Evolutionary conservation across 2,888 invertebrate species (phyloP), one percentile per base, ranked within the genome.

Genomic region (Zaprionus bogoriensis): DNA sequence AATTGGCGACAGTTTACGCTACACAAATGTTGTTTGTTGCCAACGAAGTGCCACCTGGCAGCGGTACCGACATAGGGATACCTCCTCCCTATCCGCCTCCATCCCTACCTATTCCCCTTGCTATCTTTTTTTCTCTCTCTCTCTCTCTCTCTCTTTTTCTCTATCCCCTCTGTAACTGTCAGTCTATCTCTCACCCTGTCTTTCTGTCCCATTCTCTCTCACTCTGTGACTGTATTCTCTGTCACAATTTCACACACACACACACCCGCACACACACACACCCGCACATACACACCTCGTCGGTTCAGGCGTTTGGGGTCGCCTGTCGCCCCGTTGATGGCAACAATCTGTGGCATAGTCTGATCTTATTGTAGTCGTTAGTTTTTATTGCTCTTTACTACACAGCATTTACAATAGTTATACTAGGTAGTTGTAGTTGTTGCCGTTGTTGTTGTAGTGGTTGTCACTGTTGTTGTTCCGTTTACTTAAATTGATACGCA

Each of bases 401-500:
- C 45, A 30, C n/a, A 30, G 46, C 64, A 39, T 51, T 58, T 55
- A 61, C 53, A 58, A 67, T 61, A 55, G 65, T 61, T 60, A 36
- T 53, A 42, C 48, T 39, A 45, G 50, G 27, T 44, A 25, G 28
- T 28, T 27, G 39, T 25, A 39, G 19, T 45, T 32, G 19, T 52
- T 27, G 42, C 55, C 36, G 23, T 38, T 44, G 20, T 51, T 65
- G 51, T 28, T 62, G 63, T 44, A 50, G 50, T 4, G 39, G 44
- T 42, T 22, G 30, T 50, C 48, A 44, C 39, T 23, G 53, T 62
- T 46, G 58, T 44, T 19, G 57, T 54, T 53, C 47, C 51, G 62
- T 66, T 67, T 61, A 58, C 77, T 62, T 77, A 83, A 82, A 82
- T 86, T 82, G 87, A 83, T 82, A 86, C 87, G 81, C 84, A 84